Evolutionary conservation across 2,888 invertebrate species (phyloP), one percentile per base, ranked within the genome.

Genomic region (Pachycephus smyrnensis): DNA sequence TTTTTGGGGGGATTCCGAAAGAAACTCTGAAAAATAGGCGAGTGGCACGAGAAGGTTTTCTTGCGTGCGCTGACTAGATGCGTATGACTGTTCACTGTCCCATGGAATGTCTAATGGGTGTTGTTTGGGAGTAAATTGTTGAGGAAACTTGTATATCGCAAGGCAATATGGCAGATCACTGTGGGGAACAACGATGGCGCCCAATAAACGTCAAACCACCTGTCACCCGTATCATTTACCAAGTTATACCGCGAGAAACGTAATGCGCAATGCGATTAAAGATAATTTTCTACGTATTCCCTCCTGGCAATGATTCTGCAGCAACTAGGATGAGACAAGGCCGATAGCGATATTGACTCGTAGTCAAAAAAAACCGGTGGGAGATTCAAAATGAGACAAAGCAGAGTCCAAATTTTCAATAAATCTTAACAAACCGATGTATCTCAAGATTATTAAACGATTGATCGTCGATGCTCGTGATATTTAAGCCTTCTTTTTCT

Each of bases 161-260:
- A 79, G 40, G 81, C 87, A 87, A 86, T 86, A 87, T 85, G 85
- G 87, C 85, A 85, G 84, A 83, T 76, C 82, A 80, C 77, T 79
- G 80, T 77, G 78, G 80, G 79, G 81, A 82, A 84, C 84, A 83
- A 84, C 82, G 82, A 86, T 81, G 83, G 82, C 82, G 81, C 80
- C 83, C 78, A 80, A 82, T 80, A 84, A 86, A 86, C 82, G 86
- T 86, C 85, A 86, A 87, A 85, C 85, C 85, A 87, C 86, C 84
- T 86, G 86, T 86, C 84, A 84, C 84, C 23, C 35, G 23, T 31
- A 32, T n/a, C 30, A 33, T 69, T 23, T n/a, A 30, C 23, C 6
- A n/a, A 77, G 30, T n/a, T 40, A 40, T 15, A 40, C 15, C 2
- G 15, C 40, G 40, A 36, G 3, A 9, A 31, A 73, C 40, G 12